Evolutionary conservation across 1,140 invertebrate genomes (phyloP).

Genomic region (Scylla paramamosain): DNA sequence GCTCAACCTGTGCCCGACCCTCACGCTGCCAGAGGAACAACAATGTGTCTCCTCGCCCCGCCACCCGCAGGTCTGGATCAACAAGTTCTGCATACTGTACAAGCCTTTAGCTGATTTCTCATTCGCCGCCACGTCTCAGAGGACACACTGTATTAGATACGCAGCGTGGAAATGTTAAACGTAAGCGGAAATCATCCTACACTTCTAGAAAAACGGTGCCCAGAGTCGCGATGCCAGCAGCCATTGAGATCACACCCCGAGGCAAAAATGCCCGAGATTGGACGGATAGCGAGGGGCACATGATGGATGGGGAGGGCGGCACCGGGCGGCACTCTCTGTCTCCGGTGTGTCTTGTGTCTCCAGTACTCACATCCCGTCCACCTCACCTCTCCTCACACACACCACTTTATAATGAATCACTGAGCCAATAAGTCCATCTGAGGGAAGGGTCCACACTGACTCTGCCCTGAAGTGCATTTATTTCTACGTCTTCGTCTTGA

Average conservation of each 20-base stretch:
- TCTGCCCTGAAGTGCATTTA: not conserved
- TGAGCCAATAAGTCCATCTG: not conserved
- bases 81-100: not conserved
- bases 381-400: conserved; percentile 1
- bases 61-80: not conserved
- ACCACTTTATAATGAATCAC: not conserved
- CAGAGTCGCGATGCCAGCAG: conserved; percentile 54
- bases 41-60: not conserved
- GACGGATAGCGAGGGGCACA: conserved; percentile 71
- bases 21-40: conserved; percentile 63
- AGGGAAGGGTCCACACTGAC: not conserved
- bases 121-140: not conserved
- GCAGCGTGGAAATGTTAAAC: not conserved
- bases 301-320: conserved; percentile 68
- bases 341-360: conserved; percentile 41
- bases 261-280: conserved; percentile 72
- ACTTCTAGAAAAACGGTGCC: conserved; percentile 1
- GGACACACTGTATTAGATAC: not conserved
- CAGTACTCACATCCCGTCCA: not conserved
- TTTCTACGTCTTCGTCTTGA: not conserved
- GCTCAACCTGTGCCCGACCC: conserved; percentile 52
- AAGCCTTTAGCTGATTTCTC: not conserved
- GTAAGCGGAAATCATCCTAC: conserved; percentile 42
- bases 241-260: conserved; percentile 73
- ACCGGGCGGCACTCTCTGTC: conserved; percentile 54